Evolutionary conservation across 2,797 vertebrate genomes (phyloP).

Genomic region (Hoplostethus mediterraneus): DNA sequence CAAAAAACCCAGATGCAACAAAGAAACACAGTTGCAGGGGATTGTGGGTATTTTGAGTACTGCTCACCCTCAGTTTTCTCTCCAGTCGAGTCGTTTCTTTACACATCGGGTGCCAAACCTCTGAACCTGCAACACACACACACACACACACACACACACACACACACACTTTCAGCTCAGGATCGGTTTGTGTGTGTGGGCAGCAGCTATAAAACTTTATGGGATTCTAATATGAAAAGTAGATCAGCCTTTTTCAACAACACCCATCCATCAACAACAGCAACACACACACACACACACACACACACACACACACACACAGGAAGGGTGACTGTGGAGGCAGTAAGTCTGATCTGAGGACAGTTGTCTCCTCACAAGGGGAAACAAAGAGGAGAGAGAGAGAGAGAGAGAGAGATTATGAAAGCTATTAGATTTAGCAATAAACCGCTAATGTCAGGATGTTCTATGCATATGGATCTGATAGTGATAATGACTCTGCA

Average conservation of each 20-base stretch:
- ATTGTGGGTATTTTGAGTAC: slow-evolving; percentile 50
- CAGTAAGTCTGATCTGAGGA: slow-evolving; percentile 46
- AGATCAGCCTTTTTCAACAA: slow-evolving; percentile 52
- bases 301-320: neutral
- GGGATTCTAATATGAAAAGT: slow-evolving; percentile 43
- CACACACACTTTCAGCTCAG: slow-evolving; percentile 13
- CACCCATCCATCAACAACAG: slow-evolving; percentile 50
- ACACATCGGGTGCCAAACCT: slow-evolving; percentile 97
- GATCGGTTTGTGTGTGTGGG: slow-evolving; percentile 50
- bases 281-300: too few species aligned
- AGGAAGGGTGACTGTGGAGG: slow-evolving; percentile 25
- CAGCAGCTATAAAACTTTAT: slow-evolving; percentile 51
- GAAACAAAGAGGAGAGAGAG: neutral
- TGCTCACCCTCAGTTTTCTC: slow-evolving; percentile 94
- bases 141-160: slow-evolving; percentile 22
- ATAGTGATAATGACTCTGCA: slow-evolving; percentile 58
- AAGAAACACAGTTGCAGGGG: neutral
- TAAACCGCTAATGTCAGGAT: slow-evolving; percentile 69
- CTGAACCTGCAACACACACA: slow-evolving; percentile 86
- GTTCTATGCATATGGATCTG: slow-evolving; percentile 49
- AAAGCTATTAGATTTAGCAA: slow-evolving; percentile 46
- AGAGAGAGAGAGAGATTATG: slow-evolving; percentile 25
- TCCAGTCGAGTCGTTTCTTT: slow-evolving; percentile 94
- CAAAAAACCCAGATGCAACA: neutral
- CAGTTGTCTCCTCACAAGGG: slow-evolving; percentile 30